These are phyloP conservation scores for Anagyrus pseudococci DNA, from an alignment of 2,888 invertebrate species.

Conservation along the genomic window DNA sequence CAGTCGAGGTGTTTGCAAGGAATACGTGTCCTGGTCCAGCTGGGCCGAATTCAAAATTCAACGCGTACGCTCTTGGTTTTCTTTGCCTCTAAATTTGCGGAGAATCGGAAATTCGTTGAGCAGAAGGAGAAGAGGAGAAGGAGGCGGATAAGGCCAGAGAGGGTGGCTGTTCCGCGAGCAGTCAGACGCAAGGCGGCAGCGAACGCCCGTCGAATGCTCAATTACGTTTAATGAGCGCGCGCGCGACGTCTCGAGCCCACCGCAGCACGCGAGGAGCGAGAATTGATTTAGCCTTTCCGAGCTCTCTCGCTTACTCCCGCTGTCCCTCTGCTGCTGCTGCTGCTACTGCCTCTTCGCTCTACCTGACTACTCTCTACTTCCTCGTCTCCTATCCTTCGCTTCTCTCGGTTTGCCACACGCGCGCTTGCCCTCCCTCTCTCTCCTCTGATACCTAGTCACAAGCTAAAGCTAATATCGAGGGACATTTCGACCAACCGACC, in stretches of 20 bases:
- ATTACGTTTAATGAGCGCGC: conserved; percentile 35
- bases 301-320: conserved; percentile 6
- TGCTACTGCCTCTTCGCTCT: not conserved
- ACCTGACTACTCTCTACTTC: not conserved
- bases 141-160: not conserved
- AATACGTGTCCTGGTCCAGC: no score
- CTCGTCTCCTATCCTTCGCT: no score
- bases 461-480: no score
- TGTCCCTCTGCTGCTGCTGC: not conserved
- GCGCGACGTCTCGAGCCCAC: not conserved
- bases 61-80: no score
- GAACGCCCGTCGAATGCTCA: conserved; percentile 35
- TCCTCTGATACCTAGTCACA: not conserved
- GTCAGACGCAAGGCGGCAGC: no score
- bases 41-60: no score
- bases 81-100: no score
- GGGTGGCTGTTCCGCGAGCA: no score
- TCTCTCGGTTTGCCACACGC: not conserved
- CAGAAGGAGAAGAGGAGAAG: no score
- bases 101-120: no score
- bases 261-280: conserved; percentile 1
- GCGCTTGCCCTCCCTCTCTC: not conserved
- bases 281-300: conserved; percentile 40
- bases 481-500: no score
- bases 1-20: no score